Percentiles rank a stretch among this genome's conserved stretches.
Evolutionary conservation across 2,888 invertebrate genomes (phyloP).

Genomic region (Agrilus biguttatus): DNA sequence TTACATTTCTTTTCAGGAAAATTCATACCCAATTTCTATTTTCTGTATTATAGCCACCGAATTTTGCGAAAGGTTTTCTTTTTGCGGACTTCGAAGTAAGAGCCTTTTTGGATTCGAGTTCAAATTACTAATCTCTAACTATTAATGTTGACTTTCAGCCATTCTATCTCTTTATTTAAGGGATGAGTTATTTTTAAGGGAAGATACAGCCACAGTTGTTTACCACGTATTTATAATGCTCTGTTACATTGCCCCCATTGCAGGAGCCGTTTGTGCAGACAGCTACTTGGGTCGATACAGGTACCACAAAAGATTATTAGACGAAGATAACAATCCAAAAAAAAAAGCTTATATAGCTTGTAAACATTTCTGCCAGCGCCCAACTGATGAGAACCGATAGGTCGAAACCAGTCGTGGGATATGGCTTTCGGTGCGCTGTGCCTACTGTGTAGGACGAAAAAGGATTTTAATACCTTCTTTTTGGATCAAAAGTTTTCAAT

Average conservation of each 20-base stretch:
- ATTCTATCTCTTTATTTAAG: constrained; percentile 64
- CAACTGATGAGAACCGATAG: too few relatives aligned
- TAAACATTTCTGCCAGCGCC: too few relatives aligned
- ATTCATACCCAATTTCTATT: constrained; percentile 48
- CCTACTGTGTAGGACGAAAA: too few relatives aligned
- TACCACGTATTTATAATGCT: constrained; percentile 66
- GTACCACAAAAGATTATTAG: constrained; percentile 11
- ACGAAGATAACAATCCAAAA: too few relatives aligned
- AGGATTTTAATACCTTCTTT: too few relatives aligned
- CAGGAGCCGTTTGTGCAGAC: constrained; percentile 67
- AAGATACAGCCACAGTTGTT: constrained; percentile 55
- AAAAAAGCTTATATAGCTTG: too few relatives aligned
- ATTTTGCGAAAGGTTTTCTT: constrained; percentile 76
- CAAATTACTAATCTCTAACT: neutral
- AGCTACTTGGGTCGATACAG: constrained; percentile 63
- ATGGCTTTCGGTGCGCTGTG: too few relatives aligned
- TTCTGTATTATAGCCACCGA: constrained; percentile 73
- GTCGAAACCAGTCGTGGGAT: too few relatives aligned
- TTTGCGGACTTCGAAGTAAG: constrained; percentile 66
- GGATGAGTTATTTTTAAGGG: constrained; percentile 48
- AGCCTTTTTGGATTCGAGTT: constrained; percentile 8
- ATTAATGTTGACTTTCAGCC: constrained; percentile 37
- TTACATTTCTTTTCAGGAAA: constrained; percentile 11
- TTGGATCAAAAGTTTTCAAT: too few relatives aligned
- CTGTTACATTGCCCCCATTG: constrained; percentile 60